These are phyloP conservation scores for Urocynchramus pylzowi DNA, from an alignment of 2,113 vertebrate genomes.

Conservation along the genomic window DNA sequence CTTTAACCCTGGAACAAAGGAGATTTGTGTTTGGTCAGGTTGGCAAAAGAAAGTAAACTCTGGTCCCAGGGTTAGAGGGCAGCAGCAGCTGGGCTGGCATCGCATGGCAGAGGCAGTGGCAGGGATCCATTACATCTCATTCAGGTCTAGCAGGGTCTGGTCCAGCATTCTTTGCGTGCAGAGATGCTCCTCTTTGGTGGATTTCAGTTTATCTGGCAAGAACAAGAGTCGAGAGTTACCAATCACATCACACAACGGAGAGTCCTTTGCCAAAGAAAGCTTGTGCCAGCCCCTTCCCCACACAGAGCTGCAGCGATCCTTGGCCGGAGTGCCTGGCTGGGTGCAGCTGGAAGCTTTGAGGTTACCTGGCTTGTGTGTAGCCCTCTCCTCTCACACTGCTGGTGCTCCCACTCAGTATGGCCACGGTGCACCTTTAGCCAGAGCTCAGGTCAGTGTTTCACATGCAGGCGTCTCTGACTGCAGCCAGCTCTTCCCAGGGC, in stretches of 20 bases:
- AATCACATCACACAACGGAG: rapidly evolving
- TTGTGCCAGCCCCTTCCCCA: neutral
- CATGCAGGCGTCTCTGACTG: neutral
- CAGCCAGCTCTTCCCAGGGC: neutral
- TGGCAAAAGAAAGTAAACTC: constrained; percentile 12
- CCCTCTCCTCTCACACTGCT: neutral
- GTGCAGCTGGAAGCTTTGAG: neutral
- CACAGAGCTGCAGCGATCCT: neutral
- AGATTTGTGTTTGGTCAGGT: constrained; percentile 31
- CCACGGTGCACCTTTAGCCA: neutral
- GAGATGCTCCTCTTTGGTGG: constrained; percentile 87
- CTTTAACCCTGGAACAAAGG: constrained; percentile 35
- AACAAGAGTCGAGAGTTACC: constrained; percentile 25
- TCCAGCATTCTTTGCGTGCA: constrained; percentile 89
- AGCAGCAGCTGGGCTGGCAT: constrained; percentile 47
- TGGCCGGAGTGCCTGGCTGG: neutral
- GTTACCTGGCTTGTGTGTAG: neutral
- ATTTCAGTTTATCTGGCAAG: constrained; percentile 83
- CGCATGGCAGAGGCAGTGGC: neutral
- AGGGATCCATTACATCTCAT: constrained; percentile 80
- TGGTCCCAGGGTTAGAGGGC: constrained; percentile 60
- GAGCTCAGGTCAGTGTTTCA: neutral
- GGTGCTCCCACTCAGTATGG: neutral
- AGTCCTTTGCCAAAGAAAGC: neutral
- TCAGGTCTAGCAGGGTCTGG: constrained; percentile 92